Percentiles rank a stretch among this genome's conserved stretches.
Conservation (phyloP, 2,888 invertebrate species). For the Gastrophysa polygoni region DNA sequence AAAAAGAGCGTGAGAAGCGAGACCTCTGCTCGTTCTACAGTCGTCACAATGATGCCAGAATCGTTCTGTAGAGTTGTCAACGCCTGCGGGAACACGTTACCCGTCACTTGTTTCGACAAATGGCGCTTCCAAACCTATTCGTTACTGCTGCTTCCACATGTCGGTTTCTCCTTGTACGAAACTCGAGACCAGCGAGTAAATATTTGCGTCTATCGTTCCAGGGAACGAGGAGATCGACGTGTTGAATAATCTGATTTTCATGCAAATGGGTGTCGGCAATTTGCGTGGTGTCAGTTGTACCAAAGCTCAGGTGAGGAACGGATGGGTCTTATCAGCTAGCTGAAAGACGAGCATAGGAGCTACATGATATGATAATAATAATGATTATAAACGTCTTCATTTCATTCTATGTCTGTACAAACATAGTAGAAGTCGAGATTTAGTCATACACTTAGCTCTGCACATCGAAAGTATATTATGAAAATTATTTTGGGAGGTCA, state of each 20-base stretch:
- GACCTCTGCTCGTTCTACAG: not conserved
- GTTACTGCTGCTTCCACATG: conserved; percentile 32
- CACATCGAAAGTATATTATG: too few species aligned
- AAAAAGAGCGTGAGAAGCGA: too few species aligned
- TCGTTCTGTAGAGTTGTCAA: not conserved
- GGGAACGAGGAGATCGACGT: not conserved
- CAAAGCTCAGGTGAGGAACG: not conserved
- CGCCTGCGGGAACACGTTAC: not conserved
- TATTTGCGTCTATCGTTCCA: conserved; percentile 25
- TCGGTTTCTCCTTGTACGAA: conserved; percentile 25
- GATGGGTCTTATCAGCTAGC: too few species aligned
- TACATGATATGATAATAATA: too few species aligned
- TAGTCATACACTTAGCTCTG: too few species aligned
- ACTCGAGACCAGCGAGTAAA: conserved; percentile 22
- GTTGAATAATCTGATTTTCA: not conserved
- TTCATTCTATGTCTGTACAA: too few species aligned
- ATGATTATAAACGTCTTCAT: too few species aligned
- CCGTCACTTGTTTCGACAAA: not conserved
- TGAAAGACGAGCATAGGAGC: too few species aligned
- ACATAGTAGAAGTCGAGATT: too few species aligned
- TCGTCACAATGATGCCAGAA: not conserved
- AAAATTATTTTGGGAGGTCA: too few species aligned
- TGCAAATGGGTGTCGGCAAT: not conserved
- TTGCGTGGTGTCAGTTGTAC: not conserved
- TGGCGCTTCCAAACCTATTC: conserved; percentile 14